Conservation (phyloP, 2,113 vertebrate genomes). For the Menura novaehollandiae region DNA sequence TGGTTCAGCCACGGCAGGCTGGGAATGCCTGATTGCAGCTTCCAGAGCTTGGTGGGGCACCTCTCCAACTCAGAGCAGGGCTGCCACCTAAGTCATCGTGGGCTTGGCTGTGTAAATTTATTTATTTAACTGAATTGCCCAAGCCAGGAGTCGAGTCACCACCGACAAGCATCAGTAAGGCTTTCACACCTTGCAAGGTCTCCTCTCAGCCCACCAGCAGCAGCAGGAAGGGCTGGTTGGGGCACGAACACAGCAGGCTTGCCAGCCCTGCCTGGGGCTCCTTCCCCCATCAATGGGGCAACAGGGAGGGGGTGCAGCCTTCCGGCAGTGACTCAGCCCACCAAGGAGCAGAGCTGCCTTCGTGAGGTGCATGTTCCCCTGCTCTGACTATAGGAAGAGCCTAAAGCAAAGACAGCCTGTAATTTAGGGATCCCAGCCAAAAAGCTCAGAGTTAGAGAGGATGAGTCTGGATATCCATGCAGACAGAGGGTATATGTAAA, state of each 20-base stretch:
- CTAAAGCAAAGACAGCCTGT: background rate
- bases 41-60: accelerated
- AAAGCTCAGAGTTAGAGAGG: background rate
- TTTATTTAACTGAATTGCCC: background rate
- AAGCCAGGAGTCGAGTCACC: background rate
- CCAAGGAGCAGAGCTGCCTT: background rate
- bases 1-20: background rate
- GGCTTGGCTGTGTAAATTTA: background rate
- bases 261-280: background rate
- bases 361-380: background rate
- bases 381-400: background rate
- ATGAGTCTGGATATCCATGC: background rate
- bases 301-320: background rate
- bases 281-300: background rate
- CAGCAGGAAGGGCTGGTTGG: background rate
- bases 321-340: background rate
- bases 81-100: background rate
- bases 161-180: accelerated
- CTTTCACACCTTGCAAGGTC: background rate
- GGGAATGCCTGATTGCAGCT: background rate
- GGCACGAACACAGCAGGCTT: background rate
- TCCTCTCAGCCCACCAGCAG: background rate
- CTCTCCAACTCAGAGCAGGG: background rate
- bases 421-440: background rate
- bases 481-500: background rate